These are phyloP conservation scores for Morus bassanus DNA, from an alignment of 2,797 vertebrate species.

Conservation along the genomic window DNA sequence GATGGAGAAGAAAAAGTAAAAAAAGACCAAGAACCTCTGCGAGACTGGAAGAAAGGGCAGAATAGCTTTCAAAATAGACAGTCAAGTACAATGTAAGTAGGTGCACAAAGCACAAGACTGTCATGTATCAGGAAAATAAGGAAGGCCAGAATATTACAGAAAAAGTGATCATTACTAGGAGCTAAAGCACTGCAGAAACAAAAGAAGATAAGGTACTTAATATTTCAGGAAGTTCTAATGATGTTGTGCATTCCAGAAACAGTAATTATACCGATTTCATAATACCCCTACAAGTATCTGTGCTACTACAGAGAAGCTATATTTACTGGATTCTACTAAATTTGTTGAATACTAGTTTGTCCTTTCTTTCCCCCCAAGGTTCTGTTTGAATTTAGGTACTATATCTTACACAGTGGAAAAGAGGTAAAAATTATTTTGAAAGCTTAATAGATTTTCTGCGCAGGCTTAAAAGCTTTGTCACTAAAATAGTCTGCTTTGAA, in stretches of 20 bases:
- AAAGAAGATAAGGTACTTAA: not conserved
- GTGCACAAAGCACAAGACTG: constrained; percentile 17
- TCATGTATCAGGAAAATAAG: not conserved
- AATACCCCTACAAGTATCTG: not conserved
- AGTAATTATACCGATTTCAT: not conserved
- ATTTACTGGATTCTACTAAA: not conserved
- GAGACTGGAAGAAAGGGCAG: constrained; percentile 37
- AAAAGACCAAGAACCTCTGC: not conserved
- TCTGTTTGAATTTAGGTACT: not conserved
- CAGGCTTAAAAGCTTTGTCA: not conserved
- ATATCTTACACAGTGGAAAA: not conserved
- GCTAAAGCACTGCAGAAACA: not conserved
- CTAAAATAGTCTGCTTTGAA: not conserved
- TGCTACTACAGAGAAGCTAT: not conserved
- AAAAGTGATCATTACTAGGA: not conserved
- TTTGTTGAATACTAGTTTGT: not conserved
- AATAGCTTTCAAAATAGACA: not conserved
- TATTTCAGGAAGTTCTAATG: not conserved
- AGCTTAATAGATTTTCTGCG: not conserved
- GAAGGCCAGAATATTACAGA: not conserved
- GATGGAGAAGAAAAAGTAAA: not conserved
- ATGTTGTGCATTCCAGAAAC: not conserved
- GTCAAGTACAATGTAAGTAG: constrained; percentile 5
- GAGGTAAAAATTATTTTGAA: not conserved
- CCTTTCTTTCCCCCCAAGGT: not conserved